Base-by-base conservation (phyloP, 2,113 vertebrate species). In the Clupea harengus region DNA sequence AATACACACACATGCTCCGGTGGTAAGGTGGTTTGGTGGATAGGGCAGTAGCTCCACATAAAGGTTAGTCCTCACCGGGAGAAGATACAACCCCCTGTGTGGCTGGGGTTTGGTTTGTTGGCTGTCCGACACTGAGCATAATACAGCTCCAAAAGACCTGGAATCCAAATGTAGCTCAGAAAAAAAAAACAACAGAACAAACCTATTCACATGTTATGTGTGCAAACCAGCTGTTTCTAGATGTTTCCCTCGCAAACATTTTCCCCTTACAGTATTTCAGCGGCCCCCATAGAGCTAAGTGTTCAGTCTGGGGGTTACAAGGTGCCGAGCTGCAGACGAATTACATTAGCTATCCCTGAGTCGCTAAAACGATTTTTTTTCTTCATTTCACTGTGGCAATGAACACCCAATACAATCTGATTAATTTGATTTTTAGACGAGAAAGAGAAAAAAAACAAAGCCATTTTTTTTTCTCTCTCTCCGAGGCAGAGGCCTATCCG, bases 351-450 rank as follows among this genome's bases (percentile, higher is more conserved):
- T 4, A 39, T 82, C 84, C 47, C 49, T 49, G 81, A 52, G 8
- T 8, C 22, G 64, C 22, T 25, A 67, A 67, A 67, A 83, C 45
- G 87, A 90, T 86, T 47, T 82, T 60, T 75, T 84, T 87, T n/a
- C n/a, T 87, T 85, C 50, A 80, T 88, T 88, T 86, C 80, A 84
- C 83, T 82, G 83, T 20, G 82, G 84, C 64, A 81, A 82, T 6
- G 28, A 89, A 85, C 87, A 85, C 47, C 82, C 83, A 81, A 87
- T 89, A 80, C 83, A 82, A 88, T 89, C 82, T 88, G 88, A 89
- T 89, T 88, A 81, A 87, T 89, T 85, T 86, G 83, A 89, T 85
- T 89, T 39, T 64, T 57, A 85, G 83, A 78, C 32, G 13, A 78
- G 72, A 78, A 78, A 78, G 32, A 15, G 28, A 78, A 32, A 78